Evolutionary conservation across 1,140 invertebrate genomes (phyloP).

Genomic region (Tribolium castaneum): DNA sequence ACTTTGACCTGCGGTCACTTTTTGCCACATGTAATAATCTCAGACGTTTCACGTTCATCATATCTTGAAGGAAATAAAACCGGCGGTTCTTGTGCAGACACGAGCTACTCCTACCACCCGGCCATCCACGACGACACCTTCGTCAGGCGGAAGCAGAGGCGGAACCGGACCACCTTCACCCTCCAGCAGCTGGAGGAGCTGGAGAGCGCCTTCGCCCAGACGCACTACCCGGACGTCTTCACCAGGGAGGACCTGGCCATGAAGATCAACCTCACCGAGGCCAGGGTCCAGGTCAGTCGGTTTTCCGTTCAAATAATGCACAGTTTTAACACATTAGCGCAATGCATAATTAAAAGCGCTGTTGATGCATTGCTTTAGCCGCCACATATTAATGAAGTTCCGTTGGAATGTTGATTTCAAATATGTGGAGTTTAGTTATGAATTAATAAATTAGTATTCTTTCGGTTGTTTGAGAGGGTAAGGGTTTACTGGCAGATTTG

Average conservation of each 20-base stretch:
- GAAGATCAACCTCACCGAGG: conserved; percentile 98
- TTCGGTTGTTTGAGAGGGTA: too few species aligned
- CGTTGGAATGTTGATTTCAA: too few species aligned
- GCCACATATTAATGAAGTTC: too few species aligned
- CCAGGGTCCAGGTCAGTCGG: conserved; percentile 89
- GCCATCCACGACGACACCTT: conserved; percentile 97
- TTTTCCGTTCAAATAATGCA: too few species aligned
- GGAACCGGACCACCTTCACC: conserved; percentile 97
- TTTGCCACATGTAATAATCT: conserved; percentile 35
- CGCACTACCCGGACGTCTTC: conserved; percentile 98
- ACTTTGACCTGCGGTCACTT: conserved; percentile 52
- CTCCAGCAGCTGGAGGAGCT: conserved; percentile 95
- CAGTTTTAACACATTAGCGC: too few species aligned
- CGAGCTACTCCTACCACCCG: conserved; percentile 90
- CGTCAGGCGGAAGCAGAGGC: conserved; percentile 92
- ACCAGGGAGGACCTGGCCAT: conserved; percentile 97
- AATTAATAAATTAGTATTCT: too few species aligned
- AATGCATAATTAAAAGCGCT: too few species aligned
- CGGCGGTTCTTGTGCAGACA: conserved; percentile 72
- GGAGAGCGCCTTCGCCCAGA: conserved; percentile 96
- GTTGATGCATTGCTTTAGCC: too few species aligned
- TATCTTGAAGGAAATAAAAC: not conserved
- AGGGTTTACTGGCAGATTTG: too few species aligned
- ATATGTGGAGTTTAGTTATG: too few species aligned
- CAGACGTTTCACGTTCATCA: conserved; percentile 14